Evolutionary conservation across 1,140 invertebrate genomes (phyloP), one percentile per base, ranked within the genome.

Genomic region (Aricia agestis): DNA sequence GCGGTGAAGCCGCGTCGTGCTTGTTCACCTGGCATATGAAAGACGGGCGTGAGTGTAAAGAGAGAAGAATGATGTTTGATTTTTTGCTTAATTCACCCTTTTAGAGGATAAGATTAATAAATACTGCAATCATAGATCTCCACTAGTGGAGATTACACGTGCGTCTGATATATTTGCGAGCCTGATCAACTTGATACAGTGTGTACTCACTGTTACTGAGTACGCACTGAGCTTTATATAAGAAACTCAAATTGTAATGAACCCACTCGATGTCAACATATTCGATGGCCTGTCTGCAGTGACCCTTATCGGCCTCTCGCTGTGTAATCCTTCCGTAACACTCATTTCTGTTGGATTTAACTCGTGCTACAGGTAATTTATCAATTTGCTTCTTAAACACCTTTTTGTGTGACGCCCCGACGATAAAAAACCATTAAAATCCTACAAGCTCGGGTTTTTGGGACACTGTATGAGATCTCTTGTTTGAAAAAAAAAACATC

Each of bases 261-360:
- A 3, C 25, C 25, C 25, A 15, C 1, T 52, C 45, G 11, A 6
- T 52, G 7, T 52, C 11, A 13, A 7, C 6, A 32, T 36, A 36
- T 5, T 52, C 6, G 45, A 10, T 52, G 1, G 45, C 11, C 45
- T 1, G 45, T 52, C 13, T 52, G 11, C 45, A 52, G 6, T 15
- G 13, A 52, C 10, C 45, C 45, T 11, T 63, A 25, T 63, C 10
- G 59, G 58, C 6, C 66, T 57, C 71, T 63, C 66, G 59, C 68
- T 52, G 58, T 78, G 74, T 87, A 87, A 87, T 85, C 83, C 80
- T 72, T 72, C 67, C 71, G 76, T 86, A 85, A 86, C 80, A 81
- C 74, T 79, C 80, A 82, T 85, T 84, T 81, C 78, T 73, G 72
- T 73, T 68, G 80, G 83, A 87, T 86, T 86, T 85, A 75, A 71